Evolutionary conservation across 2,113 vertebrate species (phyloP).

Genomic region (Cervus canadensis): DNA sequence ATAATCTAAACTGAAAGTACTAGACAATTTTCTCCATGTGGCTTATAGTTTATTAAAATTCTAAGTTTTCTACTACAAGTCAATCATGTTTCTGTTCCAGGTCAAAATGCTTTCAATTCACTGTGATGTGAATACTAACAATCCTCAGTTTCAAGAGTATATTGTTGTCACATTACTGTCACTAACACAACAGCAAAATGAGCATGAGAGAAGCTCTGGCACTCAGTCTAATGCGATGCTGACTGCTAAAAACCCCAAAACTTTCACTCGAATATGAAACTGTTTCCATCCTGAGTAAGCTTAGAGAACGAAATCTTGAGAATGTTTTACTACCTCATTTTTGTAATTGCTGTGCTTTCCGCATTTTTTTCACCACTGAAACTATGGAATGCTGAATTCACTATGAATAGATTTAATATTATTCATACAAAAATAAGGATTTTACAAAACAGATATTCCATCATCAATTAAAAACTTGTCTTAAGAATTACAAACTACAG

Average conservation of each 20-base stretch:
- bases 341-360: slow-evolving; percentile 19
- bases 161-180: not conserved
- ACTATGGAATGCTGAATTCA: not conserved
- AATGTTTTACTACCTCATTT: slow-evolving; percentile 22
- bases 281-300: not conserved
- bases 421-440: not conserved
- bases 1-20: not conserved
- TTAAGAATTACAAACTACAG: not conserved
- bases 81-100: slow-evolving; percentile 33
- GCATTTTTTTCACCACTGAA: not conserved
- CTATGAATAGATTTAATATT: not conserved
- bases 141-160: not conserved
- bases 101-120: not conserved
- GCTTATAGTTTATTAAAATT: not conserved
- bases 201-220: not conserved
- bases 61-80: slow-evolving; percentile 27
- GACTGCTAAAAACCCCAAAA: slow-evolving; percentile 21
- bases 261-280: slow-evolving; percentile 14
- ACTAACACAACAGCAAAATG: not conserved
- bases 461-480: slow-evolving; percentile 24
- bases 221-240: not conserved
- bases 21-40: not conserved
- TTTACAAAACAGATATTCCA: slow-evolving; percentile 18
- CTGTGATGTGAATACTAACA: slow-evolving; percentile 2
- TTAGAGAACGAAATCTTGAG: slow-evolving; percentile 12